Evolutionary conservation across 2,888 invertebrate species (phyloP).

Genomic region (Leptinotarsa juncta): DNA sequence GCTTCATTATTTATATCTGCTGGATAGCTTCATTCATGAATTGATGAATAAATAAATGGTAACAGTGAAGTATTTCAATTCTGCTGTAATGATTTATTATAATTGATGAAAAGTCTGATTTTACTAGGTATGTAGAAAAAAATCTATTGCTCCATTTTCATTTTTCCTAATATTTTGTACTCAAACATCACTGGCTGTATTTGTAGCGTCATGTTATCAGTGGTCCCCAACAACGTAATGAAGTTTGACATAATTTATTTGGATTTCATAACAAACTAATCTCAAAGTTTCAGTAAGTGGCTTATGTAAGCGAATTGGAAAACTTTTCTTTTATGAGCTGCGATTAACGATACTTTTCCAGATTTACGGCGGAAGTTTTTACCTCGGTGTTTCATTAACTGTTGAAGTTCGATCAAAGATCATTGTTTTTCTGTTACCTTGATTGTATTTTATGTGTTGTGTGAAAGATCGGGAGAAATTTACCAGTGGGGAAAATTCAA

Average conservation of each 20-base stretch:
- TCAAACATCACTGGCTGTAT: too few relatives aligned
- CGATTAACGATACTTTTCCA: slow-evolving; percentile 23
- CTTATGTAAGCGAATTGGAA: slow-evolving; percentile 19
- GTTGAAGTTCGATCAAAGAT: not conserved
- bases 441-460: not conserved
- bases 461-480: not conserved
- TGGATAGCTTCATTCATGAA: too few relatives aligned
- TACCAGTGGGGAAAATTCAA: not conserved
- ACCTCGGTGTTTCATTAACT: not conserved
- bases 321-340: slow-evolving; percentile 23
- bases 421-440: not conserved
- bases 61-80: too few relatives aligned
- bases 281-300: slow-evolving; percentile 20
- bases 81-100: too few relatives aligned
- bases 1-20: too few relatives aligned
- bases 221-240: not conserved
- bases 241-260: slow-evolving; percentile 8
- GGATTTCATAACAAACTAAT: slow-evolving; percentile 24
- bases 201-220: not conserved
- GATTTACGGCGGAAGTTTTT: slow-evolving; percentile 22
- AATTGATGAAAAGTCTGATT: too few relatives aligned
- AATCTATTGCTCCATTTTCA: not conserved
- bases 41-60: too few relatives aligned
- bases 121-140: too few relatives aligned
- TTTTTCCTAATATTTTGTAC: not conserved